phyloP scores from a whole-genome alignment of 2,113 vertebrate species.

The Microtus pennsylvanicus region DNA sequence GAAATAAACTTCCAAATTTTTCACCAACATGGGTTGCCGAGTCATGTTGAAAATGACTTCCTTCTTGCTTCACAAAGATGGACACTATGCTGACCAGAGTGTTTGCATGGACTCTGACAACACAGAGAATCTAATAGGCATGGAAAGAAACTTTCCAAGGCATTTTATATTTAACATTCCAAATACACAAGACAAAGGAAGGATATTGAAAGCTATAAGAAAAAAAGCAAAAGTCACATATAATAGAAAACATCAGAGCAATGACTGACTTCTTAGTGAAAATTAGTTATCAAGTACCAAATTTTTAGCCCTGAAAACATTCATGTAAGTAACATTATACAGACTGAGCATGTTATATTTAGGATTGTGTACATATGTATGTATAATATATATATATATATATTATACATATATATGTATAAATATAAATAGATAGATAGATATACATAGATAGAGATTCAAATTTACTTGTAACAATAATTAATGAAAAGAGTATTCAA shows the following conservation, averaged over 20 bases:
- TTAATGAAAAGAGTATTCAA: too few relatives aligned
- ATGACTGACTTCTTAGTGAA: background rate
- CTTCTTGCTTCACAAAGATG: background rate
- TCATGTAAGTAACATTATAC: too few relatives aligned
- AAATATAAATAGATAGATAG: too few relatives aligned
- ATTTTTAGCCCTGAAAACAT: too few relatives aligned
- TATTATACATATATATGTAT: too few relatives aligned
- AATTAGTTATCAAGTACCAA: background rate
- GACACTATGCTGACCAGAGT: background rate
- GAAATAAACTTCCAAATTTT: background rate
- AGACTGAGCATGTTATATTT: background rate
- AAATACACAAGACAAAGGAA: background rate
- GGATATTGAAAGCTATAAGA: background rate
- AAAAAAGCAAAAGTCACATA: background rate
- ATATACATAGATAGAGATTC: too few relatives aligned
- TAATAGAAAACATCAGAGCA: background rate
- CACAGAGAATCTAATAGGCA: background rate
- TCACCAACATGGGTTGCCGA: background rate
- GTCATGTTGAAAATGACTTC: background rate
- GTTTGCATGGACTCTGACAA: background rate
- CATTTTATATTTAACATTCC: background rate
- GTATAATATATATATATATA: too few relatives aligned
- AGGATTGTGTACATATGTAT: background rate
- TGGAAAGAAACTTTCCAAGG: background rate
- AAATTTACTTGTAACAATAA: too few relatives aligned